phyloP scores from a whole-genome alignment of 2,797 vertebrate species.

The Tenualosa ilisha region DNA sequence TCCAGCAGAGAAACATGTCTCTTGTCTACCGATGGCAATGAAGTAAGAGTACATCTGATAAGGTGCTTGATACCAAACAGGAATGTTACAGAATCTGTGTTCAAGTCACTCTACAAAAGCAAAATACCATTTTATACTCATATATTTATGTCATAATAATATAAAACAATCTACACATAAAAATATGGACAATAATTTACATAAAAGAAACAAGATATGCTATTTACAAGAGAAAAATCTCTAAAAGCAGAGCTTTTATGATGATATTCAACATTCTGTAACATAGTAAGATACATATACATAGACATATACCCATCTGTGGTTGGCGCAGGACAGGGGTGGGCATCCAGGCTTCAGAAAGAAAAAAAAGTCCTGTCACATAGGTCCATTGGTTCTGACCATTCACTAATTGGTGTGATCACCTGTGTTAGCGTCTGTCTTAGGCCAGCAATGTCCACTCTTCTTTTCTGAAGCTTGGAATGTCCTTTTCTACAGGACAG shows the following conservation, averaged over 20 bases:
- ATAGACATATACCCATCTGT: constrained; percentile 50
- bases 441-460: too few species aligned
- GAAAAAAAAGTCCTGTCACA: constrained; percentile 8
- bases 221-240: constrained; percentile 68
- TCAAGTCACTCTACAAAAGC: constrained; percentile 56
- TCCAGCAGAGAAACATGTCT: constrained; percentile 58
- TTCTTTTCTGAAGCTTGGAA: too few species aligned
- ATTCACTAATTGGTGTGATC: too few species aligned
- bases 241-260: constrained; percentile 39
- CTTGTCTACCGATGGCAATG: constrained; percentile 54
- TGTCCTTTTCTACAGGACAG: too few species aligned
- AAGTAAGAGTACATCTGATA: constrained; percentile 61
- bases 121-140: constrained; percentile 55
- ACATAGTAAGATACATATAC: constrained; percentile 52
- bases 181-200: constrained; percentile 81
- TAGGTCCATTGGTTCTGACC: too few species aligned
- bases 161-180: constrained; percentile 84
- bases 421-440: too few species aligned
- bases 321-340: not conserved
- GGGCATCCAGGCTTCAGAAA: constrained; percentile 31
- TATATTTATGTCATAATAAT: constrained; percentile 61
- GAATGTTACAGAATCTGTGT: constrained; percentile 68
- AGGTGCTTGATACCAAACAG: constrained; percentile 70
- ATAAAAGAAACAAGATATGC: constrained; percentile 64
- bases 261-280: constrained; percentile 49